These are phyloP conservation scores for Paraescarpia echinospica DNA, from an alignment of 1,140 invertebrate species.

Conservation along the genomic window DNA sequence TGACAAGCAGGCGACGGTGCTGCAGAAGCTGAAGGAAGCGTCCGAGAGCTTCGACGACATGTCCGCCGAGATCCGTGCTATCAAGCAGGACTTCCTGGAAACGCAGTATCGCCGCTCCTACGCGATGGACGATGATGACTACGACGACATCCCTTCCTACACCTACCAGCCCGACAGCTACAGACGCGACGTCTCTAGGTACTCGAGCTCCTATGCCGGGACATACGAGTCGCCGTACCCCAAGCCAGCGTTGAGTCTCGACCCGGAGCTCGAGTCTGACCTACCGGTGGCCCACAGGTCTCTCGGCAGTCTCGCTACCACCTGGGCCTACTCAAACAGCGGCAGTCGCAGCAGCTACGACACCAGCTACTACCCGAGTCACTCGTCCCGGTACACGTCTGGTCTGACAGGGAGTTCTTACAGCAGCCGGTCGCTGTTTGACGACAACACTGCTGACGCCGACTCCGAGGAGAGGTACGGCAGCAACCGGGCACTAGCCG, in stretches of 20 bases:
- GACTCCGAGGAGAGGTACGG: constrained; percentile 1
- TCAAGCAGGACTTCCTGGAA: constrained; percentile 12
- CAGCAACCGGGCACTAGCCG: neutral
- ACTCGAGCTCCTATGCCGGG: neutral
- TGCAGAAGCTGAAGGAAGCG: constrained; percentile 15
- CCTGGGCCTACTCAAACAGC: neutral
- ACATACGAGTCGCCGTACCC: neutral
- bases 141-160: neutral
- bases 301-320: neutral
- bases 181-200: neutral
- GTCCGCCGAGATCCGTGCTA: neutral
- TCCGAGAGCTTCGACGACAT: constrained; percentile 22
- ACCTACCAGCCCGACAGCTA: neutral
- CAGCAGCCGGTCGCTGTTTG: neutral
- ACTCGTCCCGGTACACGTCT: neutral
- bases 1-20: constrained; percentile 13
- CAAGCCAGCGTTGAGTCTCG: neutral
- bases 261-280: constrained; percentile 12
- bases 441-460: neutral
- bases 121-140: constrained; percentile 3
- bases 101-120: constrained; percentile 2
- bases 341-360: neutral
- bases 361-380: neutral
- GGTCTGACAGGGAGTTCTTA: neutral
- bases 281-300: neutral